Evolutionary conservation across 1,140 invertebrate species (phyloP).

Genomic region (Thaumatotibia leucotreta): DNA sequence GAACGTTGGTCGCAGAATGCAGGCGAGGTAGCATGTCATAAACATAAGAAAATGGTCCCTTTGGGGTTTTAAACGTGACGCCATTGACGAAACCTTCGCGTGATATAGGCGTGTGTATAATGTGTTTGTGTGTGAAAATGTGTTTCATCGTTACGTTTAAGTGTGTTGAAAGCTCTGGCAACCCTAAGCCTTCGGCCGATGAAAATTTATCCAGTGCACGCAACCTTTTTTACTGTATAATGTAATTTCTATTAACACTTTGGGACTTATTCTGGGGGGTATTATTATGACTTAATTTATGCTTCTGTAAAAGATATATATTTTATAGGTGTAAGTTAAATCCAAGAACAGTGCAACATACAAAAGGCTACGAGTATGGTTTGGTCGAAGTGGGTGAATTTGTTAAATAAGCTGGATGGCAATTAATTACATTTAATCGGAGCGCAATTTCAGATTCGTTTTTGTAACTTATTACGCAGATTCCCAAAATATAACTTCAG

Average conservation of each 20-base stretch:
- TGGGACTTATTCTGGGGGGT: not conserved
- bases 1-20: not conserved
- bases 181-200: not conserved
- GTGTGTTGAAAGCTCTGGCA: not conserved
- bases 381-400: no score
- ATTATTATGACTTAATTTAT: constrained; percentile 11
- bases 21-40: not conserved
- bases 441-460: no score
- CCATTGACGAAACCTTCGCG: not conserved
- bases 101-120: not conserved
- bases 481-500: no score
- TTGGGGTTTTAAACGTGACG: not conserved
- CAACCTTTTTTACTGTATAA: not conserved
- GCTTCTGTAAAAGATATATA: not conserved
- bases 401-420: no score
- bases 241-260: constrained; percentile 12
- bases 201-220: constrained; percentile 6
- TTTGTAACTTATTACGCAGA: no score
- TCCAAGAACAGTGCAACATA: not conserved
- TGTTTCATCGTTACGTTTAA: not conserved
- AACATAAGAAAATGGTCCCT: not conserved
- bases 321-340: not conserved
- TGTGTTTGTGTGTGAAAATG: not conserved
- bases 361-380: no score
- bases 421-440: no score